Evolutionary conservation across 1,140 invertebrate species (phyloP), one percentile per base, ranked within the genome.

Genomic region (Drosophila tani): DNA sequence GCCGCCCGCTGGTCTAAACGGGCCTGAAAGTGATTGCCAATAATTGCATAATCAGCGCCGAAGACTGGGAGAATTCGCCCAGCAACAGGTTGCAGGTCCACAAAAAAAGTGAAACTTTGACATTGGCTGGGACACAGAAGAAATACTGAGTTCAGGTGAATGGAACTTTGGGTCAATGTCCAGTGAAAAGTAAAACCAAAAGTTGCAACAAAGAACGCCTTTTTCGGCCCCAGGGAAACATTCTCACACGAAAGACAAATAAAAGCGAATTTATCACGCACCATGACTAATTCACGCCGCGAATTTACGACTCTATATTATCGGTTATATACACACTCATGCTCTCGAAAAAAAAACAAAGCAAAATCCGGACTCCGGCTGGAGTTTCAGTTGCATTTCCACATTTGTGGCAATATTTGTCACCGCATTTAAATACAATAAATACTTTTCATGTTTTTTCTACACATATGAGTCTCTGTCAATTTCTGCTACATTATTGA

Each of bases 161-260:
- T 49, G 69, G 50, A 53, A 55, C 53, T 15, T 55, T 55, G 64
- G 73, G 83, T 87, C 84, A 87, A 79, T 81, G 84, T 81, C 84
- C 81, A 84, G 53, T 47, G 40, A 45, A 82, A 79, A 69, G 49
- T 70, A 62, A 70, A 78, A 77, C 56, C 75, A 46, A 69, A 69
- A 70, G 38, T 60, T 63, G 43, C 68, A 77, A 77, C 83, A 87
- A 87, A 87, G 84, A 87, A 87, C 81, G 56, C 50, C 68, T 47
- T 45, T 67, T 63, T n/a, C 14, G 56, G 32, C 21, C 8, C 8
- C 19, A 41, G 6, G 65, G 71, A 80, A 70, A 67, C 71, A 87
- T 88, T 87, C 84, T 81, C 84, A 88, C 84, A 88, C 83, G 83
- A 88, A 88, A 84, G 77, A 70, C 81, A 90, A 90, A 88, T 88